These are phyloP conservation scores for Dendroctonus valens DNA, from an alignment of 1,140 invertebrate genomes.

Conservation along the genomic window DNA sequence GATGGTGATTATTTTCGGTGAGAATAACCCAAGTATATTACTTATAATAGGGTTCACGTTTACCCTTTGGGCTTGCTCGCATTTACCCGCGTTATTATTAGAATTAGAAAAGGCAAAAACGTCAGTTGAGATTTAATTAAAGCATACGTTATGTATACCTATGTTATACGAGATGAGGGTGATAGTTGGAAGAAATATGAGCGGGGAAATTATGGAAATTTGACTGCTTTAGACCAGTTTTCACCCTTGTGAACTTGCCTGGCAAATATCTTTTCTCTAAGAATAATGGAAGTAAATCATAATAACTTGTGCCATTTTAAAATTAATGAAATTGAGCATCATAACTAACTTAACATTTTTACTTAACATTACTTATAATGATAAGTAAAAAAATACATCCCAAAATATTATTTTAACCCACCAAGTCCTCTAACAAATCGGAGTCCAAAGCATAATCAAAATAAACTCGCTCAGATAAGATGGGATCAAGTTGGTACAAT, in stretches of 20 bases:
- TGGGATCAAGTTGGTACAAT: constrained; percentile 40
- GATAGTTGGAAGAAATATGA: constrained; percentile 17
- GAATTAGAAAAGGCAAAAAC: constrained; percentile 36
- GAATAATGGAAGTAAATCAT: no score
- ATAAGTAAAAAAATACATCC: no score
- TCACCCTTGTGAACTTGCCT: background rate
- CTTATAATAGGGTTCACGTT: constrained; percentile 32
- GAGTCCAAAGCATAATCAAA: no score
- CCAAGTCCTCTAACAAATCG: no score
- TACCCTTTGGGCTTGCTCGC: constrained; percentile 26
- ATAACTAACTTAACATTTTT: no score
- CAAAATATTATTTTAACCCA: no score
- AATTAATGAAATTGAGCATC: no score
- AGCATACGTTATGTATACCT: constrained; percentile 30
- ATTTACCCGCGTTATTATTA: constrained; percentile 29
- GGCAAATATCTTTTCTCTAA: no score
- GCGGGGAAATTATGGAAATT: constrained; percentile 20
- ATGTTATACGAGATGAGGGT: constrained; percentile 23
- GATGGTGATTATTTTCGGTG: background rate
- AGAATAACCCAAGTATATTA: constrained; percentile 24
- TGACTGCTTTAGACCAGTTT: constrained; percentile 5
- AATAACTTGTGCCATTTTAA: no score
- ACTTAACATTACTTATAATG: no score
- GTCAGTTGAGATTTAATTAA: constrained; percentile 35
- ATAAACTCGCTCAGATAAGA: no score